phyloP scores from a whole-genome alignment of 1,140 invertebrate species.

The Armadillidium nasatum region DNA sequence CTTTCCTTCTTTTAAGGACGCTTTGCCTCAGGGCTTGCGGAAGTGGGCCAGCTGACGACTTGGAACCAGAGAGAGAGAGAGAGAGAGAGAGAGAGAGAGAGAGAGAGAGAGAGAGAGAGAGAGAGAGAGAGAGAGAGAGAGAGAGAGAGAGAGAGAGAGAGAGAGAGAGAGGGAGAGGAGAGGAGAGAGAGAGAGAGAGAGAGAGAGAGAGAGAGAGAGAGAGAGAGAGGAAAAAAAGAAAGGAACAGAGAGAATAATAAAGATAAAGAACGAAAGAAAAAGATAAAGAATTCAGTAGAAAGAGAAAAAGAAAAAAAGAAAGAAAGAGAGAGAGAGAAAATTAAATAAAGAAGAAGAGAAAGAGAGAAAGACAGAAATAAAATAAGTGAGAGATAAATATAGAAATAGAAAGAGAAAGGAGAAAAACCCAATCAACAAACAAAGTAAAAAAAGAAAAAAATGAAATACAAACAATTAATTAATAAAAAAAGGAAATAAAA shows the following conservation, averaged over 20 bases:
- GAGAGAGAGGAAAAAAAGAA: too few relatives aligned
- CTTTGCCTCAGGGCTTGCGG: too few relatives aligned
- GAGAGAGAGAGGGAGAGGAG: too few relatives aligned
- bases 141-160: neutral
- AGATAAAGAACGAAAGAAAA: neutral
- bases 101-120: neutral
- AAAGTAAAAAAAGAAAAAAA: too few relatives aligned
- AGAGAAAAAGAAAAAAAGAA: too few relatives aligned
- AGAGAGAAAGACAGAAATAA: neutral
- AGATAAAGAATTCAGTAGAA: neutral
- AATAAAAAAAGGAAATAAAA: too few relatives aligned
- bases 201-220: too few relatives aligned
- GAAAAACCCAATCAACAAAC: too few relatives aligned
- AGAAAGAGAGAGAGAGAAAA: neutral
- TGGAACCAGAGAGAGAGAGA: neutral
- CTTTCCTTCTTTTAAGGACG: too few relatives aligned
- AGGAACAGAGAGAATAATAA: neutral
- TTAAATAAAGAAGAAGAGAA: neutral
- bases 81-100: neutral
- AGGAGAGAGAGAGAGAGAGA: too few relatives aligned
- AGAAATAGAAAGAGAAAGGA: neutral
- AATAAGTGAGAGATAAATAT: neutral
- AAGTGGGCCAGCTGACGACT: too few relatives aligned
- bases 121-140: neutral
- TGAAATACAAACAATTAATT: too few relatives aligned